A percentile compares a stretch with the other conserved stretches of the same genome.
Conservation (phyloP, 2,888 invertebrate genomes). For the Plutella xylostella region DNA sequence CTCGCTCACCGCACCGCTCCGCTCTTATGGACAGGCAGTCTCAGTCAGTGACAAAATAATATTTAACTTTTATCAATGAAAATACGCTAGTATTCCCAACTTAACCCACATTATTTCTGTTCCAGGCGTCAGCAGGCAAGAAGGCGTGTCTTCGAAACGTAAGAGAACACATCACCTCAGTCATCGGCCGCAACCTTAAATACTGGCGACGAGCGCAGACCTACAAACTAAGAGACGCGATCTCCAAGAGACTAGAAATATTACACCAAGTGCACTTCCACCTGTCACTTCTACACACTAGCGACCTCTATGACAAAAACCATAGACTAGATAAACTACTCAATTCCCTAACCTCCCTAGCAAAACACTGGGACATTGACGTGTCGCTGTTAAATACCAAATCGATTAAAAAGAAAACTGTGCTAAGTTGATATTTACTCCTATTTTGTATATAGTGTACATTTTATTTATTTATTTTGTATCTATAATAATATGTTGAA, state of each 20-base stretch:
- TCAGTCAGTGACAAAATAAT: no score
- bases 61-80: no score
- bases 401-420: slow-evolving; percentile 17
- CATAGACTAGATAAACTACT: slow-evolving; percentile 30
- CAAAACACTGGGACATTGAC: slow-evolving; percentile 46
- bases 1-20: no score
- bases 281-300: slow-evolving; percentile 41
- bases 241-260: slow-evolving; percentile 47
- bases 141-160: slow-evolving; percentile 58
- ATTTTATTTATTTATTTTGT: slow-evolving; percentile 47
- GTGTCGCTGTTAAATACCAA: slow-evolving; percentile 37
- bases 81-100: no score
- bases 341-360: slow-evolving; percentile 34
- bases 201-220: slow-evolving; percentile 59
- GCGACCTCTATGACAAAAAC: slow-evolving; percentile 38
- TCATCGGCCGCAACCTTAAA: slow-evolving; percentile 62
- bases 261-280: slow-evolving; percentile 46
- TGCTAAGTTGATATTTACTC: slow-evolving; percentile 28
- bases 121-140: slow-evolving; percentile 43
- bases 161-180: slow-evolving; percentile 55
- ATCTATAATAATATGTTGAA: slow-evolving; percentile 36
- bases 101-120: no score
- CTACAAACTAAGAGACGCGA: slow-evolving; percentile 34
- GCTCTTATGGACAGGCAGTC: no score
- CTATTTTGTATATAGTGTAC: slow-evolving; percentile 57